A percentile compares a stretch with the other conserved stretches of the same genome.
Conservation (phyloP, 2,888 invertebrate species). For the Lordiphosa andalusiaca region DNA sequence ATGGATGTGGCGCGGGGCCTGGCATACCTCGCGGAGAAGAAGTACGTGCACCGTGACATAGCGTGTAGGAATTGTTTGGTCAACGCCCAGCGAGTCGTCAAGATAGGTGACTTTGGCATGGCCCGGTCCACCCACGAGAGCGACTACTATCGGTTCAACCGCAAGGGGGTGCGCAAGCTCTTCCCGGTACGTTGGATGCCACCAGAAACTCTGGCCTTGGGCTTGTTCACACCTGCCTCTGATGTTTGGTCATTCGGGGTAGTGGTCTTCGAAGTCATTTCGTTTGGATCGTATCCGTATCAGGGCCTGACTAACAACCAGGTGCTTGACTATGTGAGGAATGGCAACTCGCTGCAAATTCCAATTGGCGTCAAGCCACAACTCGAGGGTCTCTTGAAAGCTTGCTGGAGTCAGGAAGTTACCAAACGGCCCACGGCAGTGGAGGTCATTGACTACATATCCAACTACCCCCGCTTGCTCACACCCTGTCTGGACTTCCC, state of each 20-base stretch:
- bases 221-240: constrained; percentile 91
- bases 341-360: constrained; percentile 86
- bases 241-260: constrained; percentile 96
- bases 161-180: constrained; percentile 86
- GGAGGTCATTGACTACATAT: constrained; percentile 90
- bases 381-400: constrained; percentile 89
- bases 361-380: constrained; percentile 90
- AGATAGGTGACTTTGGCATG: constrained; percentile 94
- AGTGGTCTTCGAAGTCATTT: constrained; percentile 91
- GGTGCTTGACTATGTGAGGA: constrained; percentile 90
- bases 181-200: constrained; percentile 96
- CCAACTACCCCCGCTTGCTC: constrained; percentile 88
- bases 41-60: constrained; percentile 94
- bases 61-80: constrained; percentile 90
- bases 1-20: constrained; percentile 92
- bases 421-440: constrained; percentile 87
- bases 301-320: constrained; percentile 92
- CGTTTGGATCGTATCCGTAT: constrained; percentile 95
- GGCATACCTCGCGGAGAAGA: constrained; percentile 90
- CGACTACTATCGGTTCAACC: constrained; percentile 93
- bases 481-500: constrained; percentile 90
- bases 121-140: constrained; percentile 92
- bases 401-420: constrained; percentile 89
- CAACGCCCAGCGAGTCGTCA: constrained; percentile 87
- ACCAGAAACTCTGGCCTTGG: constrained; percentile 90